Percentiles rank a stretch among this genome's conserved stretches.
These are phyloP conservation scores for Colinus virginianus DNA, from an alignment of 2,113 vertebrate species.

Conservation along the genomic window DNA sequence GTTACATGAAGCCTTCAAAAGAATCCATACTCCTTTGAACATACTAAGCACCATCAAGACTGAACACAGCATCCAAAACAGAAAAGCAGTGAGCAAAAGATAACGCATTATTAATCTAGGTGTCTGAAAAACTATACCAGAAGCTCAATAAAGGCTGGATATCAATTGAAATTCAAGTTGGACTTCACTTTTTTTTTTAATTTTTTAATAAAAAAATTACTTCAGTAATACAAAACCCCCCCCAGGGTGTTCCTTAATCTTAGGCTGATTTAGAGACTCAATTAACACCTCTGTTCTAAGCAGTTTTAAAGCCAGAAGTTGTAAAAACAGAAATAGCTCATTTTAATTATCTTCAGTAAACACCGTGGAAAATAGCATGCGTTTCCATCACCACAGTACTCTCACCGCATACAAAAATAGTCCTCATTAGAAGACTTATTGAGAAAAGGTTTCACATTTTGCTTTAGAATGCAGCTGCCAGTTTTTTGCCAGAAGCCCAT, in stretches of 20 bases:
- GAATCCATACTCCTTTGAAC: neutral
- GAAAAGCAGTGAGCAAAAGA: neutral
- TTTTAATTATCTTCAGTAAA: neutral
- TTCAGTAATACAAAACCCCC: neutral
- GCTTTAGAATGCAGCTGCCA: neutral
- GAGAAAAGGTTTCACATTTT: neutral
- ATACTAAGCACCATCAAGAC: neutral
- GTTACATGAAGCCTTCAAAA: neutral
- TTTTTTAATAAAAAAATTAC: no score
- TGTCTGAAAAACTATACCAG: neutral
- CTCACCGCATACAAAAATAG: neutral
- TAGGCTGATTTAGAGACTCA: neutral
- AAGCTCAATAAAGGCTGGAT: neutral
- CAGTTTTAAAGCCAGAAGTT: neutral
- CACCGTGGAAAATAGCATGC: neutral
- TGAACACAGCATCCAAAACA: no score
- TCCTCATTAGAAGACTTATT: neutral
- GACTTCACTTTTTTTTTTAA: neutral
- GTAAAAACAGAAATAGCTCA: neutral
- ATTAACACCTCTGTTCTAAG: neutral
- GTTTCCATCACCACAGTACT: neutral
- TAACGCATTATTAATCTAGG: neutral
- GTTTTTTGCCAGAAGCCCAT: neutral
- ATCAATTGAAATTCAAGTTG: neutral
- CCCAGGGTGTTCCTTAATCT: neutral